Evolutionary conservation across 1,140 invertebrate species (phyloP).

Genomic region (Drosophila lacteicornis): DNA sequence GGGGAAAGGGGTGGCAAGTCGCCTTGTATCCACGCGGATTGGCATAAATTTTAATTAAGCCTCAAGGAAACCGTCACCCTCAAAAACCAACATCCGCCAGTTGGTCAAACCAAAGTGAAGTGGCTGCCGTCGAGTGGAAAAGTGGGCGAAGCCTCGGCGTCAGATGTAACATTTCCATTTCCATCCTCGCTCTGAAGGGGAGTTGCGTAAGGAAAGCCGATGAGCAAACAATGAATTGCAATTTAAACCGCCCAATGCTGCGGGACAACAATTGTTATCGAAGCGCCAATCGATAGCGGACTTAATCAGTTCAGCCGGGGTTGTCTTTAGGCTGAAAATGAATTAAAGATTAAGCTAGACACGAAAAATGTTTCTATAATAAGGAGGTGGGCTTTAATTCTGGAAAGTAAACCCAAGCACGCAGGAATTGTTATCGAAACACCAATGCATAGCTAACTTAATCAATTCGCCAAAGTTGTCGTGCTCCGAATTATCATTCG

Average conservation of each 20-base stretch:
- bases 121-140: conserved; percentile 21
- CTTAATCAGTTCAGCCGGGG: conserved; percentile 3
- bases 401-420: neutral
- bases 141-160: neutral
- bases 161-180: conserved; percentile 22
- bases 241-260: conserved; percentile 19
- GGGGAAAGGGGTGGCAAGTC: neutral
- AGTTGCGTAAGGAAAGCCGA: conserved; percentile 21
- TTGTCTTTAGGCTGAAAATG: neutral
- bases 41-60: conserved; percentile 58
- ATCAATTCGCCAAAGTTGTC: too few species aligned
- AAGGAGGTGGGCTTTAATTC: neutral
- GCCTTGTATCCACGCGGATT: conserved; percentile 25
- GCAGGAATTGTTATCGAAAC: neutral
- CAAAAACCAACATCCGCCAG: conserved; percentile 38
- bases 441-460: too few species aligned
- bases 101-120: conserved; percentile 45
- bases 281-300: conserved; percentile 5
- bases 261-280: conserved; percentile 23
- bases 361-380: neutral
- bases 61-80: conserved; percentile 49
- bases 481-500: too few species aligned
- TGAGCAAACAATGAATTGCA: conserved; percentile 25
- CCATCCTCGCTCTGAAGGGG: neutral
- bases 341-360: neutral